These are phyloP conservation scores for Halisarca cf. caerulea DNA, from an alignment of 37 sponge, comb jelly and placozoan genomes.

Conservation along the genomic window DNA sequence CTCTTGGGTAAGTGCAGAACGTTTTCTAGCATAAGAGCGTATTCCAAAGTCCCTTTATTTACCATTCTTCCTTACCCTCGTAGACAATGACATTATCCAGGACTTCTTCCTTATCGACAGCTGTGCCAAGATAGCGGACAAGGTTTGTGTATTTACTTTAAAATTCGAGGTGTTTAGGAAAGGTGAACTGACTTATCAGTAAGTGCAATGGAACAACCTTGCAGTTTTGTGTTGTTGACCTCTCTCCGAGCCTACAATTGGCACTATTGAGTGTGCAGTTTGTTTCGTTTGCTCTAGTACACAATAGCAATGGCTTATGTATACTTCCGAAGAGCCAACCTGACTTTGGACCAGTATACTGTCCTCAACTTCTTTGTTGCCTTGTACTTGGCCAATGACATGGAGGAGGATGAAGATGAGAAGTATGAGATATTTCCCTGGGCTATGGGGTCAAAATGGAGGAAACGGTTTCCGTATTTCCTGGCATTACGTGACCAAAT, in stretches of 20 bases:
- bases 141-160: constrained; percentile 55
- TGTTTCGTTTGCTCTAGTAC: constrained; percentile 44
- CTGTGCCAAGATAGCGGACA: constrained; percentile 77
- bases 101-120: constrained; percentile 84
- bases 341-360: constrained; percentile 62
- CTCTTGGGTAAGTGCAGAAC: no score
- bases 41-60: no score
- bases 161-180: no score
- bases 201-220: no score
- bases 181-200: no score
- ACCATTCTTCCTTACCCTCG: no score
- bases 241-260: no score
- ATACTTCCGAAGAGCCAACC: constrained; percentile 78
- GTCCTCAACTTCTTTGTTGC: constrained; percentile 76
- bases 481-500: constrained; percentile 59
- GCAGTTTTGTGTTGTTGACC: no score
- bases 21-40: no score
- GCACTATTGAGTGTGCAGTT: no score
- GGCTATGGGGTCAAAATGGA: constrained; percentile 77
- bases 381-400: constrained; percentile 87
- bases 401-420: constrained; percentile 91
- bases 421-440: constrained; percentile 89
- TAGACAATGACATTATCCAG: constrained; percentile 73
- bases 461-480: constrained; percentile 53
- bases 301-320: constrained; percentile 86